Conservation (phyloP, 1,140 invertebrate genomes). For the Anadara kagoshimensis region DNA sequence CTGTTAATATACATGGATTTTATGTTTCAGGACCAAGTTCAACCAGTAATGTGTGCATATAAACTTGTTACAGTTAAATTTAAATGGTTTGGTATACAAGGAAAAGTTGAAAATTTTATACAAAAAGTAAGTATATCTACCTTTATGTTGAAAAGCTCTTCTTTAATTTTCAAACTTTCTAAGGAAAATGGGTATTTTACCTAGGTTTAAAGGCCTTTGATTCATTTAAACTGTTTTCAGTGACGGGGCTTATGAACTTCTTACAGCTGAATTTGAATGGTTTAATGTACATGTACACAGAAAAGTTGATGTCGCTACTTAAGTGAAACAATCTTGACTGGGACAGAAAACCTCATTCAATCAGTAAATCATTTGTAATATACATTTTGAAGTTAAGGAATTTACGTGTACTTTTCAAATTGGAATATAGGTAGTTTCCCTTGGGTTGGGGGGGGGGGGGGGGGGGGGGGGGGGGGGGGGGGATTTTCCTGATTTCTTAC, state of each 20-base stretch:
- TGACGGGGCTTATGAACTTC: not conserved
- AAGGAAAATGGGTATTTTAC: not conserved
- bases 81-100: conserved; percentile 99
- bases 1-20: not conserved
- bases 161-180: not conserved
- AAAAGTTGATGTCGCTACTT: not conserved
- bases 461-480: too few species aligned
- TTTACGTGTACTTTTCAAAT: too few species aligned
- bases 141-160: not conserved
- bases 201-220: not conserved
- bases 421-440: too few species aligned
- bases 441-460: too few species aligned
- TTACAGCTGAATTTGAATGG: not conserved
- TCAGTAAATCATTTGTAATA: too few species aligned
- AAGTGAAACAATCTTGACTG: too few species aligned
- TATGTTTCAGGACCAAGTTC: conserved; percentile 72
- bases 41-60: conserved; percentile 98
- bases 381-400: too few species aligned
- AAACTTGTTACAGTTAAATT: conserved; percentile 98
- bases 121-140: conserved; percentile 55
- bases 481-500: too few species aligned
- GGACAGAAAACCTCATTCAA: too few species aligned
- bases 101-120: conserved; percentile 91
- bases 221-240: not conserved
- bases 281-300: not conserved